A percentile compares a stretch with the other conserved stretches of the same genome.
Evolutionary conservation across 1,140 invertebrate species (phyloP).

Genomic region (Gryon sp.): DNA sequence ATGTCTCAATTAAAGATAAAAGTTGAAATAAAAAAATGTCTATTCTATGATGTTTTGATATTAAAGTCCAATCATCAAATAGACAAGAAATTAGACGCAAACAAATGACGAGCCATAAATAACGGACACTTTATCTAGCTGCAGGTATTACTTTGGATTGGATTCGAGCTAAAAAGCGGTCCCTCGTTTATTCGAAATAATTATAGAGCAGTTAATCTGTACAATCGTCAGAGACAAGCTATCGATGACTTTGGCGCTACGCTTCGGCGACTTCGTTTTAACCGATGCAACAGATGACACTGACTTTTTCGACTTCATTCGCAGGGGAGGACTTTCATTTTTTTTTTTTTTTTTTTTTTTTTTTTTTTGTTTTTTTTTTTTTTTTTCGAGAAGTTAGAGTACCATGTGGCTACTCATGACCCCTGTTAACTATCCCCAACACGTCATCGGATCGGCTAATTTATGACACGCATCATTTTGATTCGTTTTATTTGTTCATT

Average conservation of each 20-base stretch:
- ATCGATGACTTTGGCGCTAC: slow-evolving; percentile 65
- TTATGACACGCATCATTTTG: slow-evolving; percentile 62
- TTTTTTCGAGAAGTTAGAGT: slow-evolving; percentile 62
- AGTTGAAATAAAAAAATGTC: slow-evolving; percentile 12
- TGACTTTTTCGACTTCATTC: slow-evolving; percentile 66
- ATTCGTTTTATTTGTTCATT: too few species aligned
- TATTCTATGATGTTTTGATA: too few species aligned
- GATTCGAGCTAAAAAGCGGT: slow-evolving; percentile 37
- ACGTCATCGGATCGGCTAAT: slow-evolving; percentile 73
- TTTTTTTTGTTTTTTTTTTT: too few species aligned
- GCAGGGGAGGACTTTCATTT: slow-evolving; percentile 64
- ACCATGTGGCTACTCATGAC: slow-evolving; percentile 72
- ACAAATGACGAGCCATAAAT: slow-evolving; percentile 43
- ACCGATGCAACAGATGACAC: slow-evolving; percentile 79
- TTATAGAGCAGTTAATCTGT: slow-evolving; percentile 69
- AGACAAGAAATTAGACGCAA: slow-evolving; percentile 21
- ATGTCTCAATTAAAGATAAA: slow-evolving; percentile 29
- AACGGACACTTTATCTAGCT: slow-evolving; percentile 50
- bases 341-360: slow-evolving; percentile 21
- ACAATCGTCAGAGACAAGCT: slow-evolving; percentile 57
- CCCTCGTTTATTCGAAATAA: slow-evolving; percentile 58
- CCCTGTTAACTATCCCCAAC: slow-evolving; percentile 65
- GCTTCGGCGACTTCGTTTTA: slow-evolving; percentile 65
- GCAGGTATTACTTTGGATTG: slow-evolving; percentile 38
- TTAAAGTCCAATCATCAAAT: slow-evolving; percentile 31